These are phyloP conservation scores for Cinclus mexicanus DNA, from an alignment of 2,113 vertebrate genomes.

Conservation along the genomic window DNA sequence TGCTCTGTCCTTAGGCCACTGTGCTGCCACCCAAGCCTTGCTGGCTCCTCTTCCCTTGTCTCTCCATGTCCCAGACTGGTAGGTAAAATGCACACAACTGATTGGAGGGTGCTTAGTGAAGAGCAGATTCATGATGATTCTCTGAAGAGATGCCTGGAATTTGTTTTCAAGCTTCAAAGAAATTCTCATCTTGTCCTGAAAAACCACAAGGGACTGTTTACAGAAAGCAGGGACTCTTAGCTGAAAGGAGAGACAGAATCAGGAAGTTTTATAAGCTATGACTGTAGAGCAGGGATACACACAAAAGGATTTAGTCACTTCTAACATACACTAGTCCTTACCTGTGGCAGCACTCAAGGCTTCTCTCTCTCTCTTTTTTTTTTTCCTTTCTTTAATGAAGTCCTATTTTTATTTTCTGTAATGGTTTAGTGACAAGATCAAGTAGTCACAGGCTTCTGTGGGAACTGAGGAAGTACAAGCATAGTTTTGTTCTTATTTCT, in stretches of 20 bases:
- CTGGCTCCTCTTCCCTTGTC: not conserved
- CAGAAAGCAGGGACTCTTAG: not conserved
- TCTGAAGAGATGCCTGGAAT: not conserved
- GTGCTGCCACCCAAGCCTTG: not conserved
- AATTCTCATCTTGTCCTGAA: not conserved
- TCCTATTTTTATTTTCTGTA: not conserved
- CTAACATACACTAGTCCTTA: not conserved
- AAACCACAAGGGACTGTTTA: not conserved
- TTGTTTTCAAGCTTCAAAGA: conserved; percentile 8
- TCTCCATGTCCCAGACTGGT: not conserved
- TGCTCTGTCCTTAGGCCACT: not conserved
- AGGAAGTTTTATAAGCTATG: not conserved
- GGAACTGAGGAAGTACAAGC: not conserved
- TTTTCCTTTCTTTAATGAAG: not conserved
- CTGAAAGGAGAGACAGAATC: not conserved
- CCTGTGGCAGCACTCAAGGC: not conserved
- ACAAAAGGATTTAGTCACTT: not conserved
- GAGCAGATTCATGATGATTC: not conserved
- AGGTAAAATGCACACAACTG: not conserved
- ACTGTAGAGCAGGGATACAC: not conserved
- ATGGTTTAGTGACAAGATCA: not conserved
- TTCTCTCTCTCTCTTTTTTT: not conserved
- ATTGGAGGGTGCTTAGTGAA: not conserved
- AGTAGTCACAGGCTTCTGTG: not conserved
- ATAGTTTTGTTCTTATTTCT: not conserved